Evolutionary conservation across 2,113 vertebrate genomes (phyloP).

Genomic region (Delphinapterus leucas): DNA sequence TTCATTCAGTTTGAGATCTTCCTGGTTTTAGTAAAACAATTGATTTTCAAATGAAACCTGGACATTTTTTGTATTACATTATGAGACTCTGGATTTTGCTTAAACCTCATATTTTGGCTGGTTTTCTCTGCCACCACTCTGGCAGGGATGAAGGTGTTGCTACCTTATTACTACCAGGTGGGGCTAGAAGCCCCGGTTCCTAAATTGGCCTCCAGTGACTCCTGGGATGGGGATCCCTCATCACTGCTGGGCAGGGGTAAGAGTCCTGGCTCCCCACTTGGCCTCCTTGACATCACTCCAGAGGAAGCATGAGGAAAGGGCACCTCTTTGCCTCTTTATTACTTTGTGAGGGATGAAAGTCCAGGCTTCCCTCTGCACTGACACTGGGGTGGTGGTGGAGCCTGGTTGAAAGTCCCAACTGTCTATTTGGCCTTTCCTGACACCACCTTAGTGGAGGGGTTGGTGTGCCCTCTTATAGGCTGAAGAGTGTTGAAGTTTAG

Average conservation of each 20-base stretch:
- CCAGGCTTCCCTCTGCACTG: background rate
- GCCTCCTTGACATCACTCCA: background rate
- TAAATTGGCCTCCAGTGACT: background rate
- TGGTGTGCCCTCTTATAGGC: fast-evolving
- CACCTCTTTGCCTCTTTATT: background rate
- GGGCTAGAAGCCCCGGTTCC: background rate
- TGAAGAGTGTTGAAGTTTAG: background rate
- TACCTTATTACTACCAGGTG: background rate
- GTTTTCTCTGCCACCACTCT: background rate
- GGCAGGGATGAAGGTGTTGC: background rate
- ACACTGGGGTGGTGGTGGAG: too few species aligned
- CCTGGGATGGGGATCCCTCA: background rate
- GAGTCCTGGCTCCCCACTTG: background rate
- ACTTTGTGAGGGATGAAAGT: background rate
- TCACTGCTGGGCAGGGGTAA: background rate
- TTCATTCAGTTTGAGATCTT: background rate
- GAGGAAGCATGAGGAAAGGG: too few species aligned
- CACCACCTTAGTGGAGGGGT: too few species aligned
- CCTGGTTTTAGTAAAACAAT: background rate
- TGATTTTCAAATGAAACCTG: background rate
- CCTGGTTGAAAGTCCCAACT: background rate
- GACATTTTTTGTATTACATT: background rate
- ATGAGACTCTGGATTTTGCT: background rate
- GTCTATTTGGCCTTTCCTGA: background rate
- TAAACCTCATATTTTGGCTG: background rate